These are phyloP conservation scores for Galerucella pusilla DNA, from an alignment of 2,888 invertebrate species.

Conservation along the genomic window DNA sequence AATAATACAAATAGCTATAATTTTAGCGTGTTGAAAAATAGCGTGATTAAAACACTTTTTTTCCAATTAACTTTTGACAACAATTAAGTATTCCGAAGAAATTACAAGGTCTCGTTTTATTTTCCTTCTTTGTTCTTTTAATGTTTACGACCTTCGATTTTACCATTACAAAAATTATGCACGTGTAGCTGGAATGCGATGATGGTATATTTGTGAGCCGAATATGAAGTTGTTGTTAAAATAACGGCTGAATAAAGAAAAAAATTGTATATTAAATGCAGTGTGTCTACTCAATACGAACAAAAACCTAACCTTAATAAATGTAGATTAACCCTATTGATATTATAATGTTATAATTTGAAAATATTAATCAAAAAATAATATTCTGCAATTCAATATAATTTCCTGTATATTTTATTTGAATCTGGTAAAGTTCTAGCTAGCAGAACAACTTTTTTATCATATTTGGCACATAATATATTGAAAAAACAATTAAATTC, in stretches of 20 bases:
- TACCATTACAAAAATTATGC: constrained; percentile 21
- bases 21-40: not conserved
- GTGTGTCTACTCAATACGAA: not conserved
- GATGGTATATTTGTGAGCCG: constrained; percentile 8
- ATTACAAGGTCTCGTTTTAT: constrained; percentile 27
- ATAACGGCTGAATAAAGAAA: not conserved
- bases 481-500: not conserved
- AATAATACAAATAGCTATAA: not conserved
- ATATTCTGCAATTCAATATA: too few relatives aligned
- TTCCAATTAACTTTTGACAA: constrained; percentile 26
- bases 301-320: constrained; percentile 23
- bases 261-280: not conserved
- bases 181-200: constrained; percentile 11
- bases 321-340: too few relatives aligned
- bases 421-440: too few relatives aligned
- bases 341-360: too few relatives aligned
- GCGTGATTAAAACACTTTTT: constrained; percentile 7
- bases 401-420: too few relatives aligned
- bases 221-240: constrained; percentile 7
- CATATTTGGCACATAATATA: too few relatives aligned
- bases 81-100: constrained; percentile 25
- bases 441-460: too few relatives aligned
- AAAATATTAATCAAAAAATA: too few relatives aligned
- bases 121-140: constrained; percentile 29
- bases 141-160: constrained; percentile 29